These are phyloP conservation scores for Trogon melanurus DNA, from an alignment of 2,113 vertebrate species.

Conservation along the genomic window DNA sequence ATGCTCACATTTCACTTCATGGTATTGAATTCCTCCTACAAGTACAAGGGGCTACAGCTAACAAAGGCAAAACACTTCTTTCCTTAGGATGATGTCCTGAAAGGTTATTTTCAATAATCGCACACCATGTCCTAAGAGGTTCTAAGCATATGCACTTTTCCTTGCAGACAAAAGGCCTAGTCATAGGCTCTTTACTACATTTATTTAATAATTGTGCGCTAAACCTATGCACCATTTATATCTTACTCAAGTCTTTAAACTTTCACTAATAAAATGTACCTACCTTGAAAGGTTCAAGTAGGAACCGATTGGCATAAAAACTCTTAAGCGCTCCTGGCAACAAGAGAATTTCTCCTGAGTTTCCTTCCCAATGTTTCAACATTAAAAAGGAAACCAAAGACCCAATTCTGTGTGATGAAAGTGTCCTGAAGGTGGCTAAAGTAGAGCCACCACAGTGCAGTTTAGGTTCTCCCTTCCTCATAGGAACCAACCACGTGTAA, in stretches of 20 bases:
- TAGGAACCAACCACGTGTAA: background rate
- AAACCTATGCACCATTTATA: background rate
- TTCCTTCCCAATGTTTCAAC: background rate
- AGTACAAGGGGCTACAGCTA: background rate
- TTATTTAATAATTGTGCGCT: background rate
- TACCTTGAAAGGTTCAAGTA: background rate
- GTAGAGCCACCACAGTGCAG: background rate
- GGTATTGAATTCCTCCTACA: background rate
- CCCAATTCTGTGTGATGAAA: background rate
- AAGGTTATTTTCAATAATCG: background rate
- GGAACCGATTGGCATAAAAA: background rate
- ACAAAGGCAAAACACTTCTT: background rate
- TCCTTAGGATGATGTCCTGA: background rate
- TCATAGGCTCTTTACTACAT: background rate
- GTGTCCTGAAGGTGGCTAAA: background rate
- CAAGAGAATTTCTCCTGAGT: background rate
- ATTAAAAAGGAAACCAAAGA: background rate
- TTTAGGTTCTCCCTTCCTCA: background rate
- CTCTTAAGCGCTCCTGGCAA: background rate
- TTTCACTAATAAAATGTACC: background rate
- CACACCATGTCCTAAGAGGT: background rate
- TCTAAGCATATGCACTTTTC: background rate
- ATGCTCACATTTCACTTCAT: background rate
- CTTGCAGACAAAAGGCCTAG: background rate
- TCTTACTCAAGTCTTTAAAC: background rate